phyloP scores from a whole-genome alignment of 2,888 invertebrate species.

The Limnephilus rhombicus region DNA sequence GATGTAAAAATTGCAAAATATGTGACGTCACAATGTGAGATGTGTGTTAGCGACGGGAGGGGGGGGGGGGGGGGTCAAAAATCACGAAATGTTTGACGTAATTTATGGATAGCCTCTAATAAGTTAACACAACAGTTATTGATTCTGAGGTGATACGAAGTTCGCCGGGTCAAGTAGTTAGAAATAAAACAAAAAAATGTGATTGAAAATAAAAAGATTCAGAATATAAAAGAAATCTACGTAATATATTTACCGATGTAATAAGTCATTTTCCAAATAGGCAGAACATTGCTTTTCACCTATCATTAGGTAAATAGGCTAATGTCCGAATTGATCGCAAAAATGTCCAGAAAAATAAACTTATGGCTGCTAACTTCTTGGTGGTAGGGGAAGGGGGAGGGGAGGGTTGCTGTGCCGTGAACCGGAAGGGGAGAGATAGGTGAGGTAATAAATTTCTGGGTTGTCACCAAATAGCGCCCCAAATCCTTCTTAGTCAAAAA shows the following conservation, averaged over 20 bases:
- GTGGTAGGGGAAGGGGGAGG: background rate
- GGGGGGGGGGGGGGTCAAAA: too few relatives aligned
- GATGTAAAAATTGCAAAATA: too few relatives aligned
- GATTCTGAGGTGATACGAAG: too few relatives aligned
- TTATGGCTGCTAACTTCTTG: background rate
- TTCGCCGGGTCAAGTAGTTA: too few relatives aligned
- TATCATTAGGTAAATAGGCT: conserved; percentile 45
- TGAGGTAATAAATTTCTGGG: conserved; percentile 5
- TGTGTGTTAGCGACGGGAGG: too few relatives aligned
- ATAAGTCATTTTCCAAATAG: conserved; percentile 22
- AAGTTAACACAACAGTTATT: too few relatives aligned
- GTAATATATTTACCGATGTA: background rate
- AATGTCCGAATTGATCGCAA: conserved; percentile 16
- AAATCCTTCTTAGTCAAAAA: conserved; percentile 22
- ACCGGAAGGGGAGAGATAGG: conserved; percentile 41
- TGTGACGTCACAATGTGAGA: too few relatives aligned
- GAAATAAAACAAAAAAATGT: too few relatives aligned
- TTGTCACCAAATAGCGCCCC: conserved; percentile 12
- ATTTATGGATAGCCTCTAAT: too few relatives aligned
- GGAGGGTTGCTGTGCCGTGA: conserved; percentile 8
- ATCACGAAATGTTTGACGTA: too few relatives aligned
- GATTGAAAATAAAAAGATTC: background rate
- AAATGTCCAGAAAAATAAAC: conserved; percentile 1
- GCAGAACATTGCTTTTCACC: conserved; percentile 45
- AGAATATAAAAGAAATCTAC: background rate